These are phyloP conservation scores for Vireo altiloquus DNA, from an alignment of 2,113 vertebrate genomes.

Conservation along the genomic window DNA sequence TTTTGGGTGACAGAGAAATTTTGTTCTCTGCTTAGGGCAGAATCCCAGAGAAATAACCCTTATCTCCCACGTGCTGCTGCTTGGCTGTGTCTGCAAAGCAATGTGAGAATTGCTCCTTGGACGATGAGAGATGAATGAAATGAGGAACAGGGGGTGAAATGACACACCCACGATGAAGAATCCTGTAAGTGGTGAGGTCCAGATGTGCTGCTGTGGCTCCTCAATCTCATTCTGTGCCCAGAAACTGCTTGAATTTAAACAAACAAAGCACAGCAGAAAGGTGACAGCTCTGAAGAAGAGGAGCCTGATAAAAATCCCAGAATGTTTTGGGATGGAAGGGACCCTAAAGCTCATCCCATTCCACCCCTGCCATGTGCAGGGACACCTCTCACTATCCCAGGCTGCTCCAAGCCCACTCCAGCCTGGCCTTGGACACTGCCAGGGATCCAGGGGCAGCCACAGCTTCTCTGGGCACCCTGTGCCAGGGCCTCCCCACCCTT, in stretches of 20 bases:
- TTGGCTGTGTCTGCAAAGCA: neutral
- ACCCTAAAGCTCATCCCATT: accelerated
- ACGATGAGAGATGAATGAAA: neutral
- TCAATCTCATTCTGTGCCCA: neutral
- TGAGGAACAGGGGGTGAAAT: neutral
- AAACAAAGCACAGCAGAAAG: neutral
- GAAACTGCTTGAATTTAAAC: neutral
- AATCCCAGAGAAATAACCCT: neutral
- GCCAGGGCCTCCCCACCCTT: neutral
- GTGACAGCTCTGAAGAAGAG: neutral
- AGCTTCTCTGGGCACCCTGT: neutral
- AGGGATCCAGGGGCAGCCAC: neutral
- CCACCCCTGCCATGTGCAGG: neutral
- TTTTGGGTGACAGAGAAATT: neutral
- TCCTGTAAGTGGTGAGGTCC: neutral
- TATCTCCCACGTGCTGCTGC: neutral
- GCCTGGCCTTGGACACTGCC: accelerated
- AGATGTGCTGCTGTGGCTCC: neutral
- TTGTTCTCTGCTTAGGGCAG: neutral
- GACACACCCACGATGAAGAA: neutral
- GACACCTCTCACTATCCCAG: accelerated
- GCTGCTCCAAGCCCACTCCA: accelerated
- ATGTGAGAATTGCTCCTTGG: neutral
- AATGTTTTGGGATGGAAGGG: neutral
- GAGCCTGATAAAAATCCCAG: neutral